Base-by-base conservation (phyloP, 2,888 invertebrate genomes). In the Lamellibrachia satsuma region DNA sequence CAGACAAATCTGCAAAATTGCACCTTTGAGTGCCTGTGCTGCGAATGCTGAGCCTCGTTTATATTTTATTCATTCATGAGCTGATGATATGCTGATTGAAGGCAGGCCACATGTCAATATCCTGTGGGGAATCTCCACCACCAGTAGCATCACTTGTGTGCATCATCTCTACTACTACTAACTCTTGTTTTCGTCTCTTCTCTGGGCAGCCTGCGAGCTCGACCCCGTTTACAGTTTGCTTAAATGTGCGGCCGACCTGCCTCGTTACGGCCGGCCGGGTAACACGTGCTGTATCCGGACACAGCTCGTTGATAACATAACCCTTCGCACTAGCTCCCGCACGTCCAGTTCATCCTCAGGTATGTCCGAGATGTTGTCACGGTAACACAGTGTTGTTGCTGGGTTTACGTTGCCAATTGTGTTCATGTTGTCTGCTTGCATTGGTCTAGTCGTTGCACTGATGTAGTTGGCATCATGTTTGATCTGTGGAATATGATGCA, bases 211-310 rank as follows among this genome's bases (percentile, higher is more conserved):
- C 60, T 95, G 95, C 91, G 95, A 95, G 90, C 95, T 96, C 15
- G 96, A 96, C 93, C 96, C 96, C 6, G 96, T 96, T 39, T 96
- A 96, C 95, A 96, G 96, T 94, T 94, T 96, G 92, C 94, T 96
- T 90, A 96, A 96, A 93, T 96, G 96, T 94, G 96, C 96, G 0
- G 96, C 96, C 22, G 96, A 96, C 93, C 95, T 96, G 52, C 96
- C 96, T n/a, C 94, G 94, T 51, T 93, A 94, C 75, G 92, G 93
- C 92, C 52, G 91, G 60, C 93, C 52, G 8, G 90, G 90, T 92
- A 90, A 90, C 90, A 52, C 90, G 8, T 92, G 92, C 55, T 93
- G 93, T 75, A 75, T 75, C 75, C 75, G 75, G 75, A 75, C 75
- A 6, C 75, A 75, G 75, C 75, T 75, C 75, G 75, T n/a, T 75